phyloP scores from a whole-genome alignment of 2,113 vertebrate genomes.

The Ictalurus furcatus region DNA sequence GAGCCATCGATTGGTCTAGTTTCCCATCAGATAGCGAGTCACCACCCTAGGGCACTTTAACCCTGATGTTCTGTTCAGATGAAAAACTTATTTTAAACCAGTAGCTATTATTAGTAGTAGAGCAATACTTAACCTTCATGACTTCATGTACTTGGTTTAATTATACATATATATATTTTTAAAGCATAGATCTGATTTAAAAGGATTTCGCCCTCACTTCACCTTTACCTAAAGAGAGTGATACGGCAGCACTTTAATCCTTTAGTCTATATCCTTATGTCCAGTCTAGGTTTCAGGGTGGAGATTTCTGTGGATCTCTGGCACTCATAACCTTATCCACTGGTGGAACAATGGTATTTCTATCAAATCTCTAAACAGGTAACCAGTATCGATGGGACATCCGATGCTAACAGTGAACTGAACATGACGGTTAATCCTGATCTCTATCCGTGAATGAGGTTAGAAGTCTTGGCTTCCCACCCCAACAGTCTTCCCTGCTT shows the following conservation, averaged over 20 bases:
- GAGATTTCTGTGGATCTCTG: background rate
- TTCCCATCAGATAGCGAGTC: conserved; percentile 32
- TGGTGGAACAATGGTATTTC: background rate
- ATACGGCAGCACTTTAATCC: background rate
- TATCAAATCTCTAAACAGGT: background rate
- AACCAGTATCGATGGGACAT: background rate
- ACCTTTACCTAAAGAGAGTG: background rate
- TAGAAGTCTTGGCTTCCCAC: background rate
- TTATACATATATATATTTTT: background rate
- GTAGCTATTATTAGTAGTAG: background rate
- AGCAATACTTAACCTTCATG: background rate
- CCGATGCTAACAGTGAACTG: no score
- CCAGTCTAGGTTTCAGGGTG: background rate
- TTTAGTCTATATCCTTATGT: background rate
- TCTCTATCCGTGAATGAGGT: background rate
- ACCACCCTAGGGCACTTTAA: background rate
- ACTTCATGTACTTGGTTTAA: background rate
- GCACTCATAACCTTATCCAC: background rate
- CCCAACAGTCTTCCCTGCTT: background rate
- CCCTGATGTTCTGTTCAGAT: background rate
- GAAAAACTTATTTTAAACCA: background rate
- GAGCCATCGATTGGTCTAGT: conserved; percentile 1
- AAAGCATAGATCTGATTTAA: background rate
- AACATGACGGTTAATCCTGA: background rate
- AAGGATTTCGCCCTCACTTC: background rate